phyloP scores from a whole-genome alignment of 2,888 invertebrate species.

The Pristionchus arcanus region DNA sequence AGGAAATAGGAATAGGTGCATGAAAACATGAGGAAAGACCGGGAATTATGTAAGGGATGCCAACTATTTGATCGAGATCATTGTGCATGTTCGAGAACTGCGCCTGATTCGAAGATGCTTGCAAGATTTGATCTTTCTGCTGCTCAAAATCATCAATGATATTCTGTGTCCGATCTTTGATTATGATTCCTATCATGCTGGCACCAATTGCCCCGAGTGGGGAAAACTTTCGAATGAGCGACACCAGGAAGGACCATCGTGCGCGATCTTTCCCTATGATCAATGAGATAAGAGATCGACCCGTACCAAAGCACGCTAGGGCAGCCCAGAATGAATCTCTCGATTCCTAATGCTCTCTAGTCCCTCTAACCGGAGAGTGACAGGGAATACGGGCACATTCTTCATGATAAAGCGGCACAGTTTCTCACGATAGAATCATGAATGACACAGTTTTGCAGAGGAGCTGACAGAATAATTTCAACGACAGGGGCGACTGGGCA shows the following conservation, averaged over 20 bases:
- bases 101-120: background rate
- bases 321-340: background rate
- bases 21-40: too few species aligned
- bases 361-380: background rate
- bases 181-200: too few species aligned
- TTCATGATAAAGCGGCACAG: background rate
- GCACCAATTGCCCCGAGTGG: too few species aligned
- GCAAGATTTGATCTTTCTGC: background rate
- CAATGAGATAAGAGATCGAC: constrained; percentile 12
- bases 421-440: background rate
- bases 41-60: too few species aligned
- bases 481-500: background rate
- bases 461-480: background rate
- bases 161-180: background rate
- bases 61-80: too few species aligned
- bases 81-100: too few species aligned
- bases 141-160: too few species aligned
- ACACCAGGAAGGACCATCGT: background rate
- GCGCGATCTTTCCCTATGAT: background rate
- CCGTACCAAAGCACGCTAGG: background rate
- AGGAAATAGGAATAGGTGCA: too few species aligned
- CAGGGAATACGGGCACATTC: too few species aligned
- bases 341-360: background rate
- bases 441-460: background rate
- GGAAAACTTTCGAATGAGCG: too few species aligned